phyloP scores from a whole-genome alignment of 1,140 invertebrate genomes.

The Andricus grossulariae region DNA sequence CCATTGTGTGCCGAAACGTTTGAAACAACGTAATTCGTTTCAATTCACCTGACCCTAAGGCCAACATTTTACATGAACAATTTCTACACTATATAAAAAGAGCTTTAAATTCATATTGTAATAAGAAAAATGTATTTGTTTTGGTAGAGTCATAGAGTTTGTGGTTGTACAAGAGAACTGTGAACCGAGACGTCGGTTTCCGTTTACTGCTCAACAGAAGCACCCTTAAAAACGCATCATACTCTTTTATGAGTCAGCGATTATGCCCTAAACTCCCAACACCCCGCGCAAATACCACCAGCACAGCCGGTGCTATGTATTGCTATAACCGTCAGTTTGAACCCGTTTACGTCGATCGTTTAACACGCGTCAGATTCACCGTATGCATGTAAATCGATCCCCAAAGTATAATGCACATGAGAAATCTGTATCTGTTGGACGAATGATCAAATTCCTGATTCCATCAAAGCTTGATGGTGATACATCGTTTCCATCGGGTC shows the following conservation, averaged over 20 bases:
- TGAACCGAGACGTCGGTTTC: conserved; percentile 57
- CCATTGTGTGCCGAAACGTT: no score
- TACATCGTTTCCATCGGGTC: conserved; percentile 33
- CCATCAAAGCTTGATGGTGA: conserved; percentile 12
- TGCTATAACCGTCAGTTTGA: conserved; percentile 51
- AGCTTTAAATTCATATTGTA: no score
- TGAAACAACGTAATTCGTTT: no score
- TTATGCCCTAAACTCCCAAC: conserved; percentile 69
- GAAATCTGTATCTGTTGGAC: background rate
- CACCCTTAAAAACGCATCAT: conserved; percentile 74
- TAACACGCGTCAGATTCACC: conserved; percentile 41
- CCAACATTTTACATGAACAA: no score
- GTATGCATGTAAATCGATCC: background rate
- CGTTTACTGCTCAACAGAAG: conserved; percentile 70
- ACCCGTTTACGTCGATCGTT: conserved; percentile 57
- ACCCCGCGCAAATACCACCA: conserved; percentile 45
- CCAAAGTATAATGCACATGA: background rate
- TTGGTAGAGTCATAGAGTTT: no score
- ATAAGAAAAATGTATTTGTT: no score
- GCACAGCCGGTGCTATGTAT: conserved; percentile 18
- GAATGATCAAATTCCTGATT: conserved; percentile 37
- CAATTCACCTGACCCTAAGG: no score
- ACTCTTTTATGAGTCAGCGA: conserved; percentile 72
- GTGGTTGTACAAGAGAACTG: background rate
- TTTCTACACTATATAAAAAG: no score